These are phyloP conservation scores for Bombylius major DNA, from an alignment of 2,888 invertebrate species.

Conservation along the genomic window DNA sequence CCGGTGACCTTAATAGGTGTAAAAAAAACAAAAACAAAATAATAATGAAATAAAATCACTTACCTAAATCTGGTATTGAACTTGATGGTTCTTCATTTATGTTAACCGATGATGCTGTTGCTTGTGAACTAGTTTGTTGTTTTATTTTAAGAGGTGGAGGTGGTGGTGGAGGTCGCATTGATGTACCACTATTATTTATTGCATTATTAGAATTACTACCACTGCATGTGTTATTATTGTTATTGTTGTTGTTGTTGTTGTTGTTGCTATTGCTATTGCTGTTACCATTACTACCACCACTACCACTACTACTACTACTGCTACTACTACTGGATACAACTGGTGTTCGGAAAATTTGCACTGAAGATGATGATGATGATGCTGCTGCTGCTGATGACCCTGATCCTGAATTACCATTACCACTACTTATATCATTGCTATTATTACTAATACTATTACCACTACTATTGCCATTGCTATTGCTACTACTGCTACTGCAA, in stretches of 20 bases:
- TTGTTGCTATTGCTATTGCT: background rate
- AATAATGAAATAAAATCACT: slow-evolving; percentile 32
- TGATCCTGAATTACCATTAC: background rate
- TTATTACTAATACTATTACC: background rate
- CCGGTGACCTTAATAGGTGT: too few relatives aligned
- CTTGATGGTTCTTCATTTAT: slow-evolving; percentile 69
- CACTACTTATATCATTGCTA: background rate
- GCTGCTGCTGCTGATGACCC: background rate
- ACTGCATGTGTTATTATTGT: background rate
- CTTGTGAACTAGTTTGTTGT: background rate
- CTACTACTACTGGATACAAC: slow-evolving; percentile 29
- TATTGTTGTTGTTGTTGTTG: background rate
- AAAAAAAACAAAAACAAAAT: too few relatives aligned
- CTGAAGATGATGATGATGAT: background rate
- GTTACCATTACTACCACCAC: background rate
- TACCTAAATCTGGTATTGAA: slow-evolving; percentile 79
- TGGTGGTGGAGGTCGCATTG: slow-evolving; percentile 35
- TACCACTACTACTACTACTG: slow-evolving; percentile 13
- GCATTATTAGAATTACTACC: background rate
- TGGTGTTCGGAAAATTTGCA: slow-evolving; percentile 25
- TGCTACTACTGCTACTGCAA: background rate
- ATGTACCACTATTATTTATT: slow-evolving; percentile 18
- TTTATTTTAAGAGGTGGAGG: slow-evolving; percentile 36
- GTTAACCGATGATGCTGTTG: slow-evolving; percentile 18
- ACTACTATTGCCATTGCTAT: background rate